Evolutionary conservation across 1,140 invertebrate genomes (phyloP), one percentile per base, ranked within the genome.

Genomic region (Trachelipus rathkii): DNA sequence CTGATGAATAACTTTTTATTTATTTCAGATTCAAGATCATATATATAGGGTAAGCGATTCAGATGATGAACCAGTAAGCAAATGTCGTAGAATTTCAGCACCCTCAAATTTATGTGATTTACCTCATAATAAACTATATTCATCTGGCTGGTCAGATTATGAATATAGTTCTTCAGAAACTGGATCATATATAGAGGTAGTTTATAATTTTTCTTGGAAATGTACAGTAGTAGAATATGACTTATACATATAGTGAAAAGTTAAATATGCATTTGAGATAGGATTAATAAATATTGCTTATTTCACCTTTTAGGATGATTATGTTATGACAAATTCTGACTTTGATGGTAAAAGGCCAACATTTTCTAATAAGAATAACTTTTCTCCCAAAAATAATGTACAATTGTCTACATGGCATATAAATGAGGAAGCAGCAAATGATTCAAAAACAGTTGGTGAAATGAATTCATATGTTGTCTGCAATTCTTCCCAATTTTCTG

Each of bases 41-140:
- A 74, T 77, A 7, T 77, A 72, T 19, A 84, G 72, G 84, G 87
- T 85, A 85, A 83, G 82, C 77, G 81, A 21, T 71, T 82, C 76
- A 83, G 89, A 90, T 86, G 90, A 91, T 84, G 90, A 91, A 82
- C 90, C 90, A 45, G 88, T 89, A 50, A 86, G 87, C 77, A 91
- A 91, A 82, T 89, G 89, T 69, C 79, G 79, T 33, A 75, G 79
- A 11, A 68, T 81, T 70, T 79, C 82, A 77, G 71, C 79, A 8
- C 77, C 80, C 6, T 79, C 78, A 10, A 15, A 15, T 19, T 60
- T 8, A 4, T 60, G 1, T 60, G 11, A 19, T 19, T 19, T 60
- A 13, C 19, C 50, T 13, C 50, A 19, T 19, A 60, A 19, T 13
- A 60, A 19, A 19, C 50, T 19, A 4, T 19, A 19, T 60, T 19